A percentile compares a stretch with the other conserved stretches of the same genome.
These are phyloP conservation scores for Coturnix japonica DNA, from an alignment of 2,113 vertebrate species.

Conservation along the genomic window DNA sequence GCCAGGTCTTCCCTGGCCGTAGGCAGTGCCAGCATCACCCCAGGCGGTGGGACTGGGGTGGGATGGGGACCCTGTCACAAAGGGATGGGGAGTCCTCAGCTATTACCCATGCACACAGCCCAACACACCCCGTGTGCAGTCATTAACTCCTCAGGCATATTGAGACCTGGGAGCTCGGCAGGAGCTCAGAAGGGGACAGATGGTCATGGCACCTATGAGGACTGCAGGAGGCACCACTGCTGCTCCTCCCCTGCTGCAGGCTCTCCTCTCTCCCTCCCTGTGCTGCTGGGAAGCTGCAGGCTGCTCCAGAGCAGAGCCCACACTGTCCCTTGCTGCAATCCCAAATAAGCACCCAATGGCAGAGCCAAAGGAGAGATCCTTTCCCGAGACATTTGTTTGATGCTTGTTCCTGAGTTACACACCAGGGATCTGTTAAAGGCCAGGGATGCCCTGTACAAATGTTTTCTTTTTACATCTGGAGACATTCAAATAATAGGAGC, in stretches of 20 bases:
- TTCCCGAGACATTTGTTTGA: neutral
- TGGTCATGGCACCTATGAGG: neutral
- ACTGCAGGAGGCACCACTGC: neutral
- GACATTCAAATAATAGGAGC: neutral
- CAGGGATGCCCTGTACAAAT: neutral
- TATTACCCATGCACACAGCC: neutral
- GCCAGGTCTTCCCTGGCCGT: neutral
- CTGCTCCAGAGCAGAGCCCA: neutral
- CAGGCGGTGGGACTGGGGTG: too few species aligned
- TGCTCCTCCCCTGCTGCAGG: neutral
- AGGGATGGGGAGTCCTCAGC: neutral
- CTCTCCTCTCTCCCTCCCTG: neutral
- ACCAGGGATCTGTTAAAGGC: neutral
- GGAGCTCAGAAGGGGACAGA: neutral
- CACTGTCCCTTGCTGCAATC: neutral
- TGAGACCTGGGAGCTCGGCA: neutral
- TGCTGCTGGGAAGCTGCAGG: neutral
- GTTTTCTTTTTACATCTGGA: conserved; percentile 16
- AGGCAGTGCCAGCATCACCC: neutral
- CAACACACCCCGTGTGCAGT: neutral
- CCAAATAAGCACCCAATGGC: neutral
- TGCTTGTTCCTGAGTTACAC: neutral
- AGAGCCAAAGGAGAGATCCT: neutral
- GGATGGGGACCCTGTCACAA: too few species aligned
- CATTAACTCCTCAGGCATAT: neutral